Percentiles rank a stretch among this genome's conserved stretches.
These are phyloP conservation scores for Leptodactylus fuscus DNA, from an alignment of 2,113 vertebrate genomes.

Conservation along the genomic window DNA sequence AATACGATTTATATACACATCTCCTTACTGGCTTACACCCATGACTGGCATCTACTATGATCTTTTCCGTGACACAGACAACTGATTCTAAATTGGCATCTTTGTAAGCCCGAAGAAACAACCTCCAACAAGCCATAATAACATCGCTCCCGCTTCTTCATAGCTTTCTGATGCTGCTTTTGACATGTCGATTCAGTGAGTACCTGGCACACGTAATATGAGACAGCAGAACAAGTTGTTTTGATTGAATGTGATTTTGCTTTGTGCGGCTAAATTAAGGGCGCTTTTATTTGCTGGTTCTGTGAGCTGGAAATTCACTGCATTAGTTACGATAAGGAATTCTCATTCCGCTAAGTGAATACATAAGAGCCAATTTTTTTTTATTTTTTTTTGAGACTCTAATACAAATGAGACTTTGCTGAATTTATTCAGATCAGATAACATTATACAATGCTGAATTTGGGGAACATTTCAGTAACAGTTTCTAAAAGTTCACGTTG, in stretches of 20 bases:
- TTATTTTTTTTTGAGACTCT: too few relatives aligned
- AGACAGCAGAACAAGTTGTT: conserved; percentile 3
- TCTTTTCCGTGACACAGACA: background rate
- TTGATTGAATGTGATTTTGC: conserved; percentile 23
- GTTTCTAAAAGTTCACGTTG: background rate
- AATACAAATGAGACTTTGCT: background rate
- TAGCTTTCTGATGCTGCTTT: background rate
- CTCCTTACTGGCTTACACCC: background rate
- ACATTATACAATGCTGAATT: background rate
- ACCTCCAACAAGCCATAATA: background rate
- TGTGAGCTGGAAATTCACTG: background rate
- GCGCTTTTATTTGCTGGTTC: conserved; percentile 37
- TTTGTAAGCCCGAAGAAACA: background rate
- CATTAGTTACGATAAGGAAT: conserved; percentile 47
- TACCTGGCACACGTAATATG: background rate
- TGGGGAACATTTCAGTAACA: background rate
- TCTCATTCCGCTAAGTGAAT: conserved; percentile 49
- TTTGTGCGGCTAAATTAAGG: conserved; percentile 14
- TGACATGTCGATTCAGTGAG: background rate
- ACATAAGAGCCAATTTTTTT: conserved; percentile 48
- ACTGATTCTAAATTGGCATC: background rate
- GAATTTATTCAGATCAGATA: background rate
- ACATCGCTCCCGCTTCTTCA: background rate
- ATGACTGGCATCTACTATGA: background rate
- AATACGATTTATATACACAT: too few relatives aligned